A percentile compares a stretch with the other conserved stretches of the same genome.
These are phyloP conservation scores for Anser brachyrhynchus DNA, from an alignment of 2,113 vertebrate species.

Conservation along the genomic window DNA sequence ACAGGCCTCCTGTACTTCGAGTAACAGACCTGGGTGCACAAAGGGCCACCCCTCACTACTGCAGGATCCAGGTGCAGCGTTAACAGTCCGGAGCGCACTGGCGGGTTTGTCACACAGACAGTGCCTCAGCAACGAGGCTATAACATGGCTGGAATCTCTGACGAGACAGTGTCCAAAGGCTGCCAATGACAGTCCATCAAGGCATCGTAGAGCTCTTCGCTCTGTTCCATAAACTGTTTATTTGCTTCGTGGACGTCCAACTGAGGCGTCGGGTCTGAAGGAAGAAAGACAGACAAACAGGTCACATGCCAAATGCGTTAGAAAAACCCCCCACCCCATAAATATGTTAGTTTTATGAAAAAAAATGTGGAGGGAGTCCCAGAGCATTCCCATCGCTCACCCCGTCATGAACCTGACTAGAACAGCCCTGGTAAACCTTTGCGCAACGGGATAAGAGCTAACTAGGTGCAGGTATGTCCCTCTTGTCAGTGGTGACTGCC, in stretches of 20 bases:
- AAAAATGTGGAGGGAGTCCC: neutral
- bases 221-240: constrained; percentile 89
- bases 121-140: constrained; percentile 23
- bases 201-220: constrained; percentile 92
- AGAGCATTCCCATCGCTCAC: neutral
- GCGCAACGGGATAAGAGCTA: neutral
- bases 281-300: neutral
- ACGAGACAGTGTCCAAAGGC: constrained; percentile 81
- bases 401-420: neutral
- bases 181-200: constrained; percentile 91
- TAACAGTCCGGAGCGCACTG: neutral
- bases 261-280: constrained; percentile 83
- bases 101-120: neutral
- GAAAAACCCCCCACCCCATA: neutral
- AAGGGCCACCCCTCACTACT: neutral
- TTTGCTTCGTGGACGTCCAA: constrained; percentile 89
- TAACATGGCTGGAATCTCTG: constrained; percentile 76
- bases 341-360: neutral
- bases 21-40: neutral
- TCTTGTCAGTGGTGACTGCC: neutral
- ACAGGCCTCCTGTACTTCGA: neutral
- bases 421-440: neutral
- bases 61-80: neutral
- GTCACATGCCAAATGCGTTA: neutral
- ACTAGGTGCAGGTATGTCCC: neutral